These are phyloP conservation scores for Ploceus nigricollis DNA, from an alignment of 2,113 vertebrate species.

Conservation along the genomic window DNA sequence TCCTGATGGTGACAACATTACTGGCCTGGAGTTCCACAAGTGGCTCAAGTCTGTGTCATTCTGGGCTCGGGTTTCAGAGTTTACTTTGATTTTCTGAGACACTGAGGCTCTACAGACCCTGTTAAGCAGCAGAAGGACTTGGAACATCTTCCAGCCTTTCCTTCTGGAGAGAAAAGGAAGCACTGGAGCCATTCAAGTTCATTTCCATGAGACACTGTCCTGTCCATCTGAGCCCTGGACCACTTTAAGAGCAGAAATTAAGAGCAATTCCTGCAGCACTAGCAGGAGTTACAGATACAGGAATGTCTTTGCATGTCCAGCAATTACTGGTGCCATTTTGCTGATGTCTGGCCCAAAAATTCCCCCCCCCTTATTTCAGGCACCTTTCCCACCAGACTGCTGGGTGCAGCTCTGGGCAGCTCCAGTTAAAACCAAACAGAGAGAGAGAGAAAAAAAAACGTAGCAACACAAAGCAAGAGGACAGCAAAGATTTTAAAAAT, in stretches of 20 bases:
- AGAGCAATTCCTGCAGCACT: neutral
- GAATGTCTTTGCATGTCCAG: neutral
- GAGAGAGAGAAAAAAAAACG: neutral
- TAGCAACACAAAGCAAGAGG: neutral
- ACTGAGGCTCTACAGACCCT: neutral
- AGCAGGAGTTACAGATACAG: neutral
- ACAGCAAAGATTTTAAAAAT: neutral
- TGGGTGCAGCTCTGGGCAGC: neutral
- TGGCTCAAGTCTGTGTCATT: neutral
- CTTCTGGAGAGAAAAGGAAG: neutral
- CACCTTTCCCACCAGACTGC: neutral
- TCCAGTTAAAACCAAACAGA: neutral
- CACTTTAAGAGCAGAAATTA: neutral
- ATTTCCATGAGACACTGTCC: neutral
- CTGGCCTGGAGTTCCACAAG: neutral
- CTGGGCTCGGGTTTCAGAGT: neutral
- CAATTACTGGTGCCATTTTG: neutral
- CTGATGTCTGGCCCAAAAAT: neutral
- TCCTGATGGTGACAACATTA: neutral
- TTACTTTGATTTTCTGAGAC: neutral
- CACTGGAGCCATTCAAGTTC: neutral
- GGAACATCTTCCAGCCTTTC: neutral
- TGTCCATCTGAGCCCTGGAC: neutral
- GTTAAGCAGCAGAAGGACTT: neutral
- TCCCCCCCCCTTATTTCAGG: neutral